Percentiles rank a stretch among this genome's conserved stretches.
phyloP scores from a whole-genome alignment of 2,888 invertebrate species.

The Dugesia japonica region DNA sequence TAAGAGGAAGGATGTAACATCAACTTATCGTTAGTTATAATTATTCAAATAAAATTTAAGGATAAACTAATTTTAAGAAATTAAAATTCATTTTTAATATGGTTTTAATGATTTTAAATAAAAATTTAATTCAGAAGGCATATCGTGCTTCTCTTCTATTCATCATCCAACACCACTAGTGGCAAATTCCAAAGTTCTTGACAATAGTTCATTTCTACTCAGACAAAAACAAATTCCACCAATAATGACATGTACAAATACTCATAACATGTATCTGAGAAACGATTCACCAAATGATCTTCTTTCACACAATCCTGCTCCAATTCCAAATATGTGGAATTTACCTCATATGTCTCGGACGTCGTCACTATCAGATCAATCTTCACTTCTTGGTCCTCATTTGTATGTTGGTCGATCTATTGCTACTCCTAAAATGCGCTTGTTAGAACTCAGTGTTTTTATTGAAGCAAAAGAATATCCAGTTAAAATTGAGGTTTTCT shows the following conservation, averaged over 20 bases:
- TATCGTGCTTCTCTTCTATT: neutral
- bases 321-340: neutral
- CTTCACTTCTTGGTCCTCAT: conserved; percentile 37
- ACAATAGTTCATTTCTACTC: neutral
- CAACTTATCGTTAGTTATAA: too few species aligned
- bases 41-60: too few species aligned
- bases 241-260: conserved; percentile 14
- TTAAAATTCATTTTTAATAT: too few species aligned
- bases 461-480: conserved; percentile 53
- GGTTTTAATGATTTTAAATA: too few species aligned
- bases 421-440: conserved; percentile 81
- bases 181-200: neutral
- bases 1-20: too few species aligned
- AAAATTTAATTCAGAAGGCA: neutral
- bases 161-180: neutral
- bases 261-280: conserved; percentile 14
- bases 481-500: neutral
- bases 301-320: neutral
- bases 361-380: conserved; percentile 31
- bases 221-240: neutral
- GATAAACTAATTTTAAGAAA: too few species aligned
- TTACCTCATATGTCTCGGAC: neutral
- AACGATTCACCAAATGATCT: conserved; percentile 9
- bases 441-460: conserved; percentile 92
- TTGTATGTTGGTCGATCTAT: conserved; percentile 68